phyloP scores from a whole-genome alignment of 2,888 invertebrate species.

The Euproctis similis region DNA sequence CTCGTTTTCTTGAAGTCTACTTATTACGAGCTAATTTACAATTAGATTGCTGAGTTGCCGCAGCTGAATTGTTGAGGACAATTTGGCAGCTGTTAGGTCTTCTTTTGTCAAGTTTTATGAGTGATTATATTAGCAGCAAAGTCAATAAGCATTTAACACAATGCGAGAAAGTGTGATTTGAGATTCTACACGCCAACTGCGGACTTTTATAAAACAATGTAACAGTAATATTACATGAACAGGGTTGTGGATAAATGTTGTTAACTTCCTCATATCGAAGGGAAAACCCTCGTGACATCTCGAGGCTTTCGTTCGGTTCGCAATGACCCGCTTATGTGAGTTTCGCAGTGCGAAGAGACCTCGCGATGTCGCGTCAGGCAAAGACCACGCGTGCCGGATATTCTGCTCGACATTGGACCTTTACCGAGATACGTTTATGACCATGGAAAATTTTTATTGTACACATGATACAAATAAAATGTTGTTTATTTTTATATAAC shows the following conservation, averaged over 20 bases:
- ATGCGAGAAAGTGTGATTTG: constrained; percentile 3
- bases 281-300: constrained; percentile 48
- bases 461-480: background rate
- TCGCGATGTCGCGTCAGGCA: constrained; percentile 30
- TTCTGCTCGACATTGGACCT: constrained; percentile 25
- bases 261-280: constrained; percentile 41
- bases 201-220: constrained; percentile 16
- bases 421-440: constrained; percentile 15
- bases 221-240: constrained; percentile 10
- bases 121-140: too few relatives aligned
- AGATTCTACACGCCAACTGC: constrained; percentile 3
- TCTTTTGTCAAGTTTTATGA: too few relatives aligned
- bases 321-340: constrained; percentile 51
- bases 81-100: too few relatives aligned
- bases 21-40: too few relatives aligned
- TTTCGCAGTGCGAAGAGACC: constrained; percentile 21
- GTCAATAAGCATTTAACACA: constrained; percentile 6
- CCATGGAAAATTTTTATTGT: constrained; percentile 11
- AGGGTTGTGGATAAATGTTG: constrained; percentile 31
- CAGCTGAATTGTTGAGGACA: too few relatives aligned
- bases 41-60: too few relatives aligned
- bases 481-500: too few relatives aligned
- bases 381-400: constrained; percentile 34
- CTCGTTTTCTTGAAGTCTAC: background rate
- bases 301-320: constrained; percentile 40